Conservation (phyloP, 2,113 vertebrate genomes). For the Chionomys nivalis region DNA sequence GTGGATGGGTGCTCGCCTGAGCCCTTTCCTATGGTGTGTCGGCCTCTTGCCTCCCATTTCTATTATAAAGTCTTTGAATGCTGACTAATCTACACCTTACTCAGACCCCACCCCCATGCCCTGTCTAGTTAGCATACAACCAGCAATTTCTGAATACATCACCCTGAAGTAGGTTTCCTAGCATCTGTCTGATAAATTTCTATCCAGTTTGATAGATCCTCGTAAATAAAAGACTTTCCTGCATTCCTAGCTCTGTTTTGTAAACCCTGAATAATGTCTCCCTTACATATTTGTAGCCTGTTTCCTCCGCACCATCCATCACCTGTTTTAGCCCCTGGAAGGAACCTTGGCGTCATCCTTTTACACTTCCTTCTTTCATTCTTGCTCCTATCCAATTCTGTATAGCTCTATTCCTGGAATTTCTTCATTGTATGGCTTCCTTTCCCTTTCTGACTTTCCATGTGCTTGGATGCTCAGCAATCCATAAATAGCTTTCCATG, state of each 20-base stretch:
- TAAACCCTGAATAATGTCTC: neutral
- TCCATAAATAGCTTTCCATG: neutral
- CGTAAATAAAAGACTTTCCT: neutral
- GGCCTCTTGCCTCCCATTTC: neutral
- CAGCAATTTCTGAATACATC: neutral
- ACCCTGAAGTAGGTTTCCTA: constrained; percentile 10
- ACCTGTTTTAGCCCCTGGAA: neutral
- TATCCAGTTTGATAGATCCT: neutral
- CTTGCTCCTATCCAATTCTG: neutral
- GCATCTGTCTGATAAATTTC: neutral
- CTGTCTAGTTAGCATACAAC: neutral
- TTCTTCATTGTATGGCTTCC: neutral
- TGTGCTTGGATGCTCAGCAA: neutral
- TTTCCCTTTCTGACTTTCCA: neutral
- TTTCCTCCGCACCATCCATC: neutral
- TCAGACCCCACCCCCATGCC: neutral
- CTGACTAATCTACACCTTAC: neutral
- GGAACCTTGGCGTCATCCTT: neutral
- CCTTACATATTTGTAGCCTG: neutral
- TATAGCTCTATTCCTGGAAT: neutral
- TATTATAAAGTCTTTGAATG: neutral
- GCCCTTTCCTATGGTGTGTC: neutral
- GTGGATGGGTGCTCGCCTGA: neutral
- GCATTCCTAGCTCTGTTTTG: neutral
- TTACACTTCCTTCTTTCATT: neutral